Evolutionary conservation across 2,113 vertebrate genomes (phyloP).

Genomic region (Antennarius striatus): DNA sequence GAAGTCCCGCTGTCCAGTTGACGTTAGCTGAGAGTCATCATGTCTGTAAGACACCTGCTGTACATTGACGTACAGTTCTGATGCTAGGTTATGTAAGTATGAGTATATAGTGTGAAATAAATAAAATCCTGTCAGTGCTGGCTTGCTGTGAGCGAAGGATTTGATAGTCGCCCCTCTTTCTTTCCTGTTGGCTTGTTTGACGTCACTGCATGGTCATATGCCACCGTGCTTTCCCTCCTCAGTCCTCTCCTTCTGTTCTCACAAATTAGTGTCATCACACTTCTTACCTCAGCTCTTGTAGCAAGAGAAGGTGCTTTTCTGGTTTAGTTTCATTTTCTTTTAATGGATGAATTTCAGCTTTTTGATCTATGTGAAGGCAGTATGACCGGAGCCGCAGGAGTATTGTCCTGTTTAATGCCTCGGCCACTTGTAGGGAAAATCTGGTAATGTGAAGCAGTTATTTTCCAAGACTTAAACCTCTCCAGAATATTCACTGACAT

Average conservation of each 20-base stretch:
- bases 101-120: no score
- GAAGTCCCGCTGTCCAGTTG: conserved; percentile 24
- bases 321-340: no score
- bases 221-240: conserved; percentile 10
- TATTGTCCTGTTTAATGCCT: no score
- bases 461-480: no score
- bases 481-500: no score
- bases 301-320: no score
- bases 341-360: no score
- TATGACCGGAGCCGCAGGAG: no score
- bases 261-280: conserved; percentile 3
- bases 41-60: background rate
- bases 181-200: background rate
- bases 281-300: background rate
- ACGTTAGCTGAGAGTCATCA: background rate
- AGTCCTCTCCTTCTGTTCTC: background rate
- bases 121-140: background rate
- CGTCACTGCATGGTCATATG: background rate
- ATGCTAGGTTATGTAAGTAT: no score
- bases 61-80: background rate
- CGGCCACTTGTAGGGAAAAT: no score
- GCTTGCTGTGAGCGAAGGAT: background rate
- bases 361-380: no score
- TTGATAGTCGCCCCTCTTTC: background rate
- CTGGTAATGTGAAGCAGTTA: no score